Conservation (phyloP, 2,888 invertebrate species). For the Hyppa rectilinea region DNA sequence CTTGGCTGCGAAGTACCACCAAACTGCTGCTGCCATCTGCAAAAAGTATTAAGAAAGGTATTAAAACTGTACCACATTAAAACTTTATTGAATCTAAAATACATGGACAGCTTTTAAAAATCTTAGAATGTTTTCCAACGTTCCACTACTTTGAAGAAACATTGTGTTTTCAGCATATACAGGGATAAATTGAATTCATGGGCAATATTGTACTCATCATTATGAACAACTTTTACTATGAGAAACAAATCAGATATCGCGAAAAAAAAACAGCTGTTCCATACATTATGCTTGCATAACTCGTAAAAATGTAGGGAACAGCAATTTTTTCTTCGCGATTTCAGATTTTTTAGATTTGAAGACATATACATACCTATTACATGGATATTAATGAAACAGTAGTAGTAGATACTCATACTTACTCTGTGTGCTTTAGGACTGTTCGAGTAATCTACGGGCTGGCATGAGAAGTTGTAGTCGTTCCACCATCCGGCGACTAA, state of each 20-base stretch:
- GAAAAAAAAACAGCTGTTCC: too few relatives aligned
- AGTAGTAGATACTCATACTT: slow-evolving; percentile 69
- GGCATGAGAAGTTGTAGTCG: slow-evolving; percentile 93
- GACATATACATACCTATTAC: too few relatives aligned
- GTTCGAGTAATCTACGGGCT: slow-evolving; percentile 92
- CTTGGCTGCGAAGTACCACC: slow-evolving; percentile 96
- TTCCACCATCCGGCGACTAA: slow-evolving; percentile 88
- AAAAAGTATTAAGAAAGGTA: slow-evolving; percentile 28
- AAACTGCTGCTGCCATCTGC: slow-evolving; percentile 92
- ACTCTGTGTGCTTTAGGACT: slow-evolving; percentile 92
- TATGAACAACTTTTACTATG: too few relatives aligned
- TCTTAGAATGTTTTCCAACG: background rate
- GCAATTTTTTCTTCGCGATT: too few relatives aligned
- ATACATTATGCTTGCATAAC: too few relatives aligned
- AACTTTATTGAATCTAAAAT: background rate
- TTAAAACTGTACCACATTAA: background rate
- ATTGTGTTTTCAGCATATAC: background rate
- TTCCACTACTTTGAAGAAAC: background rate
- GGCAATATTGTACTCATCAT: too few relatives aligned
- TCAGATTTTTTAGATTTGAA: too few relatives aligned
- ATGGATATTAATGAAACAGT: background rate
- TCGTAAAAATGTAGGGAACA: too few relatives aligned
- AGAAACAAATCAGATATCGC: too few relatives aligned
- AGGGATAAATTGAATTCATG: too few relatives aligned
- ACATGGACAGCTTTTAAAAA: background rate